Evolutionary conservation across 2,797 vertebrate genomes (phyloP).

Genomic region (Dromococcyx pavoninus): DNA sequence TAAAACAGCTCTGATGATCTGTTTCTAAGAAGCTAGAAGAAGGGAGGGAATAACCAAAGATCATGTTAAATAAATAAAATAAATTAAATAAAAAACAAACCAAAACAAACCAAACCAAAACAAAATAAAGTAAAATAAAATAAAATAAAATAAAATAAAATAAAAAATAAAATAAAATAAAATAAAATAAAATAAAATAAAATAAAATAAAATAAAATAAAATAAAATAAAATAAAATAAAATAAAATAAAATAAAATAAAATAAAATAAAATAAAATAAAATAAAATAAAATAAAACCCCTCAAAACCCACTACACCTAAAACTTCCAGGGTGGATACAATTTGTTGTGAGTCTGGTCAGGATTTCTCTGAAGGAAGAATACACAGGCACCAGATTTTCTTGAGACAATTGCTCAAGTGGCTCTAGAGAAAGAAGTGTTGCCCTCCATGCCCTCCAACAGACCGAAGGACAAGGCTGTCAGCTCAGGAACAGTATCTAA

Average conservation of each 20-base stretch:
- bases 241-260: too few species aligned
- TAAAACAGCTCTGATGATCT: background rate
- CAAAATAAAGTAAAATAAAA: too few species aligned
- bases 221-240: too few species aligned
- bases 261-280: too few species aligned
- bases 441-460: background rate
- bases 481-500: background rate
- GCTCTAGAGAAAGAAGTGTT: background rate
- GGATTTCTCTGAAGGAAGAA: background rate
- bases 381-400: background rate
- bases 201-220: too few species aligned
- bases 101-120: too few species aligned
- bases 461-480: background rate
- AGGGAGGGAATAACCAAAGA: background rate
- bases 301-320: background rate
- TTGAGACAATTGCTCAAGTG: background rate
- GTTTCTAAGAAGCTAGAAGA: background rate
- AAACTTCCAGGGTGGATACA: background rate
- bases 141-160: too few species aligned
- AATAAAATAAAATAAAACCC: too few species aligned
- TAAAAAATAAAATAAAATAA: too few species aligned
- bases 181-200: too few species aligned
- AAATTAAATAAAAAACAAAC: too few species aligned
- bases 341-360: background rate
- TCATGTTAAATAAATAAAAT: too few species aligned